Evolutionary conservation across 2,888 invertebrate species (phyloP), one percentile per base, ranked within the genome.

Genomic region (Idaea dimidiata): DNA sequence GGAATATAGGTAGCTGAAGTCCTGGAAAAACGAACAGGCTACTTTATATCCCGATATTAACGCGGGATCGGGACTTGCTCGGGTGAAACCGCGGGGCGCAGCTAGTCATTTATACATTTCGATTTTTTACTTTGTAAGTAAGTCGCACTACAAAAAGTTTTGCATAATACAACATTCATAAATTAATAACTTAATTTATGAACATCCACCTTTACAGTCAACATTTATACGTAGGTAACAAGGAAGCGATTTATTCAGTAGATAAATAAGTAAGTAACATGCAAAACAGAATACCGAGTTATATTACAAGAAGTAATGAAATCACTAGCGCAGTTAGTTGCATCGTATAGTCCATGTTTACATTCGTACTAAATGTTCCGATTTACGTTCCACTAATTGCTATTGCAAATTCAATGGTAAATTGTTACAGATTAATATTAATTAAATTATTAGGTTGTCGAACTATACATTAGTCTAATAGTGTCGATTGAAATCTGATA

Each of bases 301-400:
- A 58, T 33, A 60, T 55, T 60, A 63, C 58, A 63, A 63, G 60
- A 60, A 63, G 60, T 62, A 62, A 66, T 63, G 32, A 64, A 56
- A 62, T 67, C 60, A 67, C 57, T 54, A 33, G 62, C 60, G 62
- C 57, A 58, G 58, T 63, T 59, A 61, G 62, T 57, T 57, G 33
- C 59, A 55, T 16, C 17, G 56, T 56, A 18, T 56, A 16, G 54
- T 3, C 16, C 17, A 18, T 56, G 62, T 58, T 58, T 24, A 62
- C 59, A 54, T 24, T 31, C 32, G 1, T 18, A 24, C 17, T 56
- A 56, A 56, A 56, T 56, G 56, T 56, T 14, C 6, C 54, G 2
- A 55, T 55, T 55, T 17, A 56, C 56, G 56, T 56, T 14, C 7
- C 14, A 14, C 56, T 56, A 91, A 91, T 89, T 54, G 54, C 14